Conservation (phyloP, 2,797 vertebrate genomes). For the Lophius americanus region DNA sequence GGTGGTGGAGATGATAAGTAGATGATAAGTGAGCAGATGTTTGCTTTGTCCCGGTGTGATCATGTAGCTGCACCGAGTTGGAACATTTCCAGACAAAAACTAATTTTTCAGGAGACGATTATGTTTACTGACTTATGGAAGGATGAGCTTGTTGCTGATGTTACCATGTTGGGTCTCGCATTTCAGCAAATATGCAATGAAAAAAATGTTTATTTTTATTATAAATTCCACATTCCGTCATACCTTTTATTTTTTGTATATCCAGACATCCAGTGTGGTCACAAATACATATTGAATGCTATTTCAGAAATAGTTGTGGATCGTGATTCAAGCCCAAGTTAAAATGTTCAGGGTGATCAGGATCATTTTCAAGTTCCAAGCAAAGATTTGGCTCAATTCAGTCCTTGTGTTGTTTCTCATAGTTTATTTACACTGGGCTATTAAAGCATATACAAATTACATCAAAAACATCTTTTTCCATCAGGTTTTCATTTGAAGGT, state of each 20-base stretch:
- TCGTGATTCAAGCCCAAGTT: conserved; percentile 14
- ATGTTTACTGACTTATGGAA: conserved; percentile 3
- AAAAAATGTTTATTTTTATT: conserved; percentile 38
- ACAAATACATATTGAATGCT: conserved; percentile 8
- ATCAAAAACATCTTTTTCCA: conserved; percentile 16
- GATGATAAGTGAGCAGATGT: background rate
- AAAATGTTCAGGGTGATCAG: background rate
- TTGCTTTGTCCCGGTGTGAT: conserved; percentile 12
- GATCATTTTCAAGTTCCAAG: conserved; percentile 43
- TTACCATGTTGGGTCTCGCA: conserved; percentile 1
- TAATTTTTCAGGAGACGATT: background rate
- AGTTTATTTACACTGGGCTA: conserved; percentile 15
- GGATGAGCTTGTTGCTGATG: conserved; percentile 1
- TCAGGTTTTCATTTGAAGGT: conserved; percentile 25
- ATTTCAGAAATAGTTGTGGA: conserved; percentile 15
- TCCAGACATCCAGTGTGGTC: conserved; percentile 22
- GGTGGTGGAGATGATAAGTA: conserved; percentile 9
- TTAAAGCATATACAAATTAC: background rate
- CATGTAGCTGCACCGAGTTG: conserved; percentile 2
- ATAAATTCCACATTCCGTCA: conserved; percentile 20
- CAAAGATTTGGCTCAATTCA: conserved; percentile 1
- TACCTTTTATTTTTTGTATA: conserved; percentile 29
- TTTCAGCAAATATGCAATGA: conserved; percentile 20
- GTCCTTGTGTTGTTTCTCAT: conserved; percentile 5
- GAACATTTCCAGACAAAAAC: conserved; percentile 27